Conservation (phyloP, 2,797 vertebrate genomes). For the Pseudochirops corinnae region DNA sequence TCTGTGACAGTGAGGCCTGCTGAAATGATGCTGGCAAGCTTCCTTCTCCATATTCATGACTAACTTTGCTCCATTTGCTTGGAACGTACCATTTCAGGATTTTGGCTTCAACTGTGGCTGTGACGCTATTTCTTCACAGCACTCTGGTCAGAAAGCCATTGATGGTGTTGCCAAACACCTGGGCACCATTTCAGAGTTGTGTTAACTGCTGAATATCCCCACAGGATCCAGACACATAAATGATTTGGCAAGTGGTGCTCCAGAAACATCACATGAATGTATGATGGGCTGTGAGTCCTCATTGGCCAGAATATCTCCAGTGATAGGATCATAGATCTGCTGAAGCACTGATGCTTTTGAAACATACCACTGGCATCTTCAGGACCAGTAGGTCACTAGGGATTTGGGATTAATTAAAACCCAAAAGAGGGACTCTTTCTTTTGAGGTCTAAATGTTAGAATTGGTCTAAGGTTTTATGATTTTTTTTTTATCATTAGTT, state of each 20-base stretch:
- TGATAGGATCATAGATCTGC: background rate
- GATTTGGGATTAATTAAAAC: background rate
- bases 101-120: background rate
- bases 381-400: background rate
- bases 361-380: background rate
- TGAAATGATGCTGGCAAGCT: background rate
- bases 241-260: background rate
- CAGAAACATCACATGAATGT: background rate
- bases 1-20: background rate
- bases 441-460: background rate
- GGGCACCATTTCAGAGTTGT: background rate
- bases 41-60: background rate
- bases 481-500: background rate
- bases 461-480: background rate
- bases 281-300: background rate
- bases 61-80: background rate
- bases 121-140: background rate
- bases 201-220: background rate
- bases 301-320: background rate
- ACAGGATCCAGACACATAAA: background rate
- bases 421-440: background rate
- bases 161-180: background rate
- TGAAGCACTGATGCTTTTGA: background rate
- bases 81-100: background rate
- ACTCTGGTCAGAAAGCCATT: constrained; percentile 7